Evolutionary conservation across 2,888 invertebrate species (phyloP).

Genomic region (Agriopis aurantiaria): DNA sequence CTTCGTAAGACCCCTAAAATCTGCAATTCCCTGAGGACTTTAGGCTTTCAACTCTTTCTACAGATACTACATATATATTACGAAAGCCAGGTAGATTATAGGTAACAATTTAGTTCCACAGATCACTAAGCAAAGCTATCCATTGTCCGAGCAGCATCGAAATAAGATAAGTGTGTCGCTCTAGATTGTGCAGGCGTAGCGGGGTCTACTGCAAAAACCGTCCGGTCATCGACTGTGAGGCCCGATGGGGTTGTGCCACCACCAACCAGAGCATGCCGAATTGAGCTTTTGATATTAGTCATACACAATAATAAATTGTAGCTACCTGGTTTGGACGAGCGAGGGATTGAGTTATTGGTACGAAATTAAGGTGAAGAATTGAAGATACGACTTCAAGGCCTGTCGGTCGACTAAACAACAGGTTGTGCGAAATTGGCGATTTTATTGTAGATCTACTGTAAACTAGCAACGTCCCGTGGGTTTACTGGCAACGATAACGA

Average conservation of each 20-base stretch:
- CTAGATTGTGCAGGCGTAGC: constrained; percentile 69
- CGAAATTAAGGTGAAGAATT: constrained; percentile 28
- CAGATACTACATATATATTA: neutral
- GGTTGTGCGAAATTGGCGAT: constrained; percentile 13
- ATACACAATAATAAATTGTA: constrained; percentile 48
- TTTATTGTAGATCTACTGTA: constrained; percentile 4
- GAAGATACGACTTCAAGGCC: constrained; percentile 28
- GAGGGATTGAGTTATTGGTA: constrained; percentile 32
- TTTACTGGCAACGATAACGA: neutral
- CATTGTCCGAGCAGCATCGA: constrained; percentile 58
- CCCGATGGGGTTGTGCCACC: constrained; percentile 73
- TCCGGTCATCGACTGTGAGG: constrained; percentile 79
- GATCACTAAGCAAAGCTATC: constrained; percentile 37
- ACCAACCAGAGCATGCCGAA: constrained; percentile 49
- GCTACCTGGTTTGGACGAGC: constrained; percentile 41
- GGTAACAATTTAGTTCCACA: neutral
- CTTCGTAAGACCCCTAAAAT: too few species aligned
- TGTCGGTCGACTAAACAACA: constrained; percentile 12
- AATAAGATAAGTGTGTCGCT: constrained; percentile 66
- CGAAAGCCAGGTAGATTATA: neutral
- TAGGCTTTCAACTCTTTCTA: neutral
- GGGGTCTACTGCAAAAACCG: constrained; percentile 73
- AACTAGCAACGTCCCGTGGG: neutral
- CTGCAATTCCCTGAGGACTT: too few species aligned
- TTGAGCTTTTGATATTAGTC: constrained; percentile 49